Evolutionary conservation across 2,113 vertebrate genomes (phyloP).

Genomic region (Chrysochloris asiatica): DNA sequence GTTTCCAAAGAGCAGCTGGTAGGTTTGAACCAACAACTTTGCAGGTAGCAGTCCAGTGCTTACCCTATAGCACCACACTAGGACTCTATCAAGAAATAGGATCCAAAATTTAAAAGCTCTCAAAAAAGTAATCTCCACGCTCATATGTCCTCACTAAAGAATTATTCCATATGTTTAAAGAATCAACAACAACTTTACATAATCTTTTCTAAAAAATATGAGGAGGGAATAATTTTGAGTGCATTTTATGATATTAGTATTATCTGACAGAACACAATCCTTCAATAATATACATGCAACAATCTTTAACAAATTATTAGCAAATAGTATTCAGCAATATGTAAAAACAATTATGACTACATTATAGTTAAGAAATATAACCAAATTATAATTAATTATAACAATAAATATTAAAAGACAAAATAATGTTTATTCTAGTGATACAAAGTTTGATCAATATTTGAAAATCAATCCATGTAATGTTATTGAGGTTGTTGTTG

Average conservation of each 20-base stretch:
- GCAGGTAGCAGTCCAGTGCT: no score
- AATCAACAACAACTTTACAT: background rate
- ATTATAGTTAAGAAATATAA: no score
- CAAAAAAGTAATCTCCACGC: background rate
- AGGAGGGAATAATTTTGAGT: background rate
- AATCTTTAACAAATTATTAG: background rate
- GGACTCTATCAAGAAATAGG: background rate
- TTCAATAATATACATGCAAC: background rate
- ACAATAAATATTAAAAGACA: no score
- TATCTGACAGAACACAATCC: background rate
- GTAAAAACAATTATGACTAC: background rate
- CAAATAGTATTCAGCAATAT: background rate
- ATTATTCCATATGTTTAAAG: background rate
- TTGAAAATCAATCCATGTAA: no score
- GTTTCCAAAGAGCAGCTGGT: no score
- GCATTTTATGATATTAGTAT: background rate
- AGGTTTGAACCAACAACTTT: no score
- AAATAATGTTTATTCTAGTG: background rate
- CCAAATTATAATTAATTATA: no score
- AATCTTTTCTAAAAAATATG: background rate
- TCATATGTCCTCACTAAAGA: background rate
- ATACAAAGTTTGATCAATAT: background rate
- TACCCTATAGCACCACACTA: no score
- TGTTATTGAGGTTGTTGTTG: no score
- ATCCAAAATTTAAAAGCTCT: background rate